Percentiles rank a stretch among this genome's conserved stretches.
phyloP scores from a whole-genome alignment of 2,888 invertebrate species.

The Leptinotarsa haldemani region DNA sequence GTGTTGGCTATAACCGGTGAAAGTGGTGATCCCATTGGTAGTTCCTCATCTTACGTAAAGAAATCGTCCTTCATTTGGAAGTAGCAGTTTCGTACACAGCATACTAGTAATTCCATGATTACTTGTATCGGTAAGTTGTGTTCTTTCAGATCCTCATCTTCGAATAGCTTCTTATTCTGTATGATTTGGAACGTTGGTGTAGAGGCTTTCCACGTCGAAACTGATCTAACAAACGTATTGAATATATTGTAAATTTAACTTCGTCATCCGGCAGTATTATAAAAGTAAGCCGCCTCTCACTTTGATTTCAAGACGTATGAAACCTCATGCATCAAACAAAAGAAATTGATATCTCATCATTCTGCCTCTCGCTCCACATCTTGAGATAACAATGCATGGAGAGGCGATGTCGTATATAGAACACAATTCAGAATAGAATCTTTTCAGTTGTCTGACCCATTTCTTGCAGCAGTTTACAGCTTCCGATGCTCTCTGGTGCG shows the following conservation, averaged over 20 bases:
- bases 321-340: conserved; percentile 10
- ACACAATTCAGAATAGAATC: conserved; percentile 41
- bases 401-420: conserved; percentile 36
- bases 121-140: too few species aligned
- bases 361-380: conserved; percentile 9
- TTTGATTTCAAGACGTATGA: background rate
- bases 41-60: too few species aligned
- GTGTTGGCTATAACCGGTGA: too few species aligned
- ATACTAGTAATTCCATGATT: too few species aligned
- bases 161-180: too few species aligned
- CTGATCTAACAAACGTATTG: too few species aligned
- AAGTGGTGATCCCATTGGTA: too few species aligned
- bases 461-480: conserved; percentile 46
- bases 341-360: conserved; percentile 22
- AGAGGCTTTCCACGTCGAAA: too few species aligned
- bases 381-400: conserved; percentile 35
- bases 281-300: background rate
- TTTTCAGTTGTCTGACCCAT: conserved; percentile 46
- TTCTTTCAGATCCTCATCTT: too few species aligned
- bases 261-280: background rate
- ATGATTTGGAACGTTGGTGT: too few species aligned
- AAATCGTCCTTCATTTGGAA: too few species aligned
- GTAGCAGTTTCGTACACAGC: too few species aligned
- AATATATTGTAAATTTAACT: background rate
- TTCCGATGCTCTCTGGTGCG: conserved; percentile 46